These are phyloP conservation scores for Schrankia costaestrigalis DNA, from an alignment of 2,888 invertebrate genomes.

Conservation along the genomic window DNA sequence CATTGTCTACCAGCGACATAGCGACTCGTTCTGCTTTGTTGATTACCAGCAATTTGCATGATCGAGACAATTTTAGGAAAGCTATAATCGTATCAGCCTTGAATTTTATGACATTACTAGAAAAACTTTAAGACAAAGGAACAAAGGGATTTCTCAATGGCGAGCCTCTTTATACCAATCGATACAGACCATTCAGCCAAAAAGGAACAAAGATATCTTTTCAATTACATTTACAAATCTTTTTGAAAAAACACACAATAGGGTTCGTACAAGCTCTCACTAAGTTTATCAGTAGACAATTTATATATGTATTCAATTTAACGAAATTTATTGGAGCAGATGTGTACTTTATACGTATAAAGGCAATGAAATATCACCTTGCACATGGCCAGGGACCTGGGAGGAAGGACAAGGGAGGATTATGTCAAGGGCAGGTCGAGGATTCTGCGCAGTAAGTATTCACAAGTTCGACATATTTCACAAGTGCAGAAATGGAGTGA, in stretches of 20 bases:
- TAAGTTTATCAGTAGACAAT: no score
- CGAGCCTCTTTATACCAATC: no score
- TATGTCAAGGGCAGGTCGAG: conserved; percentile 73
- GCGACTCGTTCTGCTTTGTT: conserved; percentile 1
- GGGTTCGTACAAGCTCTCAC: no score
- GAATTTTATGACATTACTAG: conserved; percentile 1
- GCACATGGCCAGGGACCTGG: conserved; percentile 25
- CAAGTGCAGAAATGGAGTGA: conserved; percentile 39
- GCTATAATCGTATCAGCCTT: conserved; percentile 3
- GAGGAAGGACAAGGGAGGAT: conserved; percentile 65
- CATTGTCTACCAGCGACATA: conserved; percentile 10
- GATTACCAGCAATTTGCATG: conserved; percentile 6
- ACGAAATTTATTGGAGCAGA: no score
- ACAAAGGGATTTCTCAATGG: not conserved
- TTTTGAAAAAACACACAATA: no score
- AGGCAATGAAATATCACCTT: conserved; percentile 19
- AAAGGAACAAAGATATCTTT: conserved; percentile 5
- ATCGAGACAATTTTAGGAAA: conserved; percentile 5
- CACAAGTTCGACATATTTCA: conserved; percentile 24
- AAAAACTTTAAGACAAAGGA: conserved; percentile 4
- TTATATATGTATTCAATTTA: no score
- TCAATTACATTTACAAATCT: conserved; percentile 12
- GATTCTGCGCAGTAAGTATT: conserved; percentile 67
- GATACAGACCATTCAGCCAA: conserved; percentile 12
- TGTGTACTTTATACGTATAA: no score